Conservation (phyloP, 2,888 invertebrate genomes). For the Tipula lateralis region DNA sequence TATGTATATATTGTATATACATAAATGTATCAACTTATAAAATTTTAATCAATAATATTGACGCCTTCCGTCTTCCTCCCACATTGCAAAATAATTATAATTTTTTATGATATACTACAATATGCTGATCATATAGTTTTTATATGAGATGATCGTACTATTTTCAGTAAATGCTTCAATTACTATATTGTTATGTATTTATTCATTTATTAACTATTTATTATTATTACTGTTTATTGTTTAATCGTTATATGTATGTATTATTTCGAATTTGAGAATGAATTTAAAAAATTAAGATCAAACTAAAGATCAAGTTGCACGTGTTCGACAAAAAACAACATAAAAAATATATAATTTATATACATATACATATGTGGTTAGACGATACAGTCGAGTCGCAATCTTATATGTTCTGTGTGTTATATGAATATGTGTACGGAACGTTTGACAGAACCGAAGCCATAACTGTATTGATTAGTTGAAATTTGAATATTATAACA, state of each 20-base stretch:
- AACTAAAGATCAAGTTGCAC: constrained; percentile 24
- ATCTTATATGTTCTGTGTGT: too few species aligned
- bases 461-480: background rate
- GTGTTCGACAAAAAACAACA: constrained; percentile 19
- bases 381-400: background rate
- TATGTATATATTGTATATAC: background rate
- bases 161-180: background rate
- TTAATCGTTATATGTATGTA: background rate
- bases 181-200: background rate
- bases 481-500: background rate
- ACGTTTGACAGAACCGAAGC: background rate
- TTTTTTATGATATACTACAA: background rate
- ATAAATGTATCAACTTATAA: background rate
- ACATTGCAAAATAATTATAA: background rate
- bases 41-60: background rate
- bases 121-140: background rate
- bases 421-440: too few species aligned
- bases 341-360: background rate
- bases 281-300: constrained; percentile 24
- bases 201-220: background rate
- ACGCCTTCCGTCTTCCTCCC: constrained; percentile 24
- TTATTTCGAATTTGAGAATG: background rate
- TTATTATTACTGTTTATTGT: constrained; percentile 14
- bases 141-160: background rate
- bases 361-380: background rate